Evolutionary conservation across 2,113 vertebrate genomes (phyloP), one percentile per base, ranked within the genome.

Genomic region (Tapirus terrestris): DNA sequence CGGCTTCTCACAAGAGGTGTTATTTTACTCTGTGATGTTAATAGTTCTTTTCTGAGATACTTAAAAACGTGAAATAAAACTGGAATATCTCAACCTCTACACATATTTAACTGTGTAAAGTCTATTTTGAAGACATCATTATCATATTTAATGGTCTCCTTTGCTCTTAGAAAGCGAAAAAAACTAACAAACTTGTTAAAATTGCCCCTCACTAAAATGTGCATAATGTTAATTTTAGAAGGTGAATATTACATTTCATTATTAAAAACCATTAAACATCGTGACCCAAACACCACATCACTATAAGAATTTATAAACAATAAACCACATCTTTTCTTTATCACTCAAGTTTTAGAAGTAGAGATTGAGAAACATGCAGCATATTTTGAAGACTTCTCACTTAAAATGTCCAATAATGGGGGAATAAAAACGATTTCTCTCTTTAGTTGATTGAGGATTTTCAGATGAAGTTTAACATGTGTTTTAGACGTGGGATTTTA

Each of bases 51-150:
- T 72, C 36, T 82, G 45, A 94, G 48, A 82, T 63, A 48, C 23
- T 90, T 82, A 92, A 86, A 53, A 86, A 77, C 27, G 72, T 60
- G 76, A 94, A 86, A 89, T 90, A 92, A 98, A 76, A 31, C 8
- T 20, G 1, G 6, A 48, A 53, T 39, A 56, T 79, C 31, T 93
- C 68, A 94, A 43, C 11, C 6, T 79, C 45, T 79, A 56, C 12
- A 77, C 2, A 67, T 87, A 90, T 79, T 91, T 73, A 65, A 25
- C 43, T 68, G 5, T 81, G 51, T 36, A 43, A 80, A 87, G 48
- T 39, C 29, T 85, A 67, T 75, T 53, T 43, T 86, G 18, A 58
- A 82, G 31, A 45, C 77, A 77, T 92, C 8, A 70, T 76, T 67
- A 77, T 65, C 29, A 56, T 73, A 92, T 60, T 70, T 92, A 86